Evolutionary conservation across 2,797 vertebrate species (phyloP).

Genomic region (Lycodopsis pacificus): DNA sequence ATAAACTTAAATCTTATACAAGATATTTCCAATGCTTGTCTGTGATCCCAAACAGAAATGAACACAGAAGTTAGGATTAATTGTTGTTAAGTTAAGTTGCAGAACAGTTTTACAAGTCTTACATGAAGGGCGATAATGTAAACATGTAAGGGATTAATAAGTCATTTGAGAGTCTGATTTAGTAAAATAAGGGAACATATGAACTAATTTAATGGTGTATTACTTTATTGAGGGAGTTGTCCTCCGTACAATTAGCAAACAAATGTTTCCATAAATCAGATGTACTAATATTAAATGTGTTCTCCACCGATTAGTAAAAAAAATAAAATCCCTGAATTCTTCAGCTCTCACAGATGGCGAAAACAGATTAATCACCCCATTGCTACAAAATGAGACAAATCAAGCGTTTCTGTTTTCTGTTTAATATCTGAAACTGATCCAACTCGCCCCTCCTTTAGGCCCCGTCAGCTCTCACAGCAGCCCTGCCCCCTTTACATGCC

Average conservation of each 20-base stretch:
- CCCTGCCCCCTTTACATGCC: constrained; percentile 60
- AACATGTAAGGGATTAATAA: background rate
- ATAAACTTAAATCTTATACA: background rate
- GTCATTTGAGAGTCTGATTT: background rate
- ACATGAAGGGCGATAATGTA: background rate
- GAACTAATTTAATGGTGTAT: background rate
- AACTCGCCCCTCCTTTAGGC: constrained; percentile 37
- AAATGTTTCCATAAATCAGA: constrained; percentile 5
- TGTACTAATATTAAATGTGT: background rate
- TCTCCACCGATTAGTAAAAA: constrained; percentile 10
- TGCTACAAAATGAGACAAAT: constrained; percentile 65
- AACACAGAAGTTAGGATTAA: background rate
- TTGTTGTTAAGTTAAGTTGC: background rate
- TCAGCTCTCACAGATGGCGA: constrained; percentile 1
- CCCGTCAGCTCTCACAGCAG: constrained; percentile 38
- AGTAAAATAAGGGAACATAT: background rate
- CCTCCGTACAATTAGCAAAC: background rate
- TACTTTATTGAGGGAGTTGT: background rate
- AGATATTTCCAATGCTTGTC: background rate
- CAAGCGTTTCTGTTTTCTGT: constrained; percentile 61
- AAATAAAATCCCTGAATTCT: constrained; percentile 13
- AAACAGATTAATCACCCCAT: constrained; percentile 56
- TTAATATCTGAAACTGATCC: constrained; percentile 74
- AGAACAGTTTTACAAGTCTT: background rate
- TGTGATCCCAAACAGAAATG: background rate